These are phyloP conservation scores for Anadara kagoshimensis DNA, from an alignment of 1,140 invertebrate genomes.

Conservation along the genomic window DNA sequence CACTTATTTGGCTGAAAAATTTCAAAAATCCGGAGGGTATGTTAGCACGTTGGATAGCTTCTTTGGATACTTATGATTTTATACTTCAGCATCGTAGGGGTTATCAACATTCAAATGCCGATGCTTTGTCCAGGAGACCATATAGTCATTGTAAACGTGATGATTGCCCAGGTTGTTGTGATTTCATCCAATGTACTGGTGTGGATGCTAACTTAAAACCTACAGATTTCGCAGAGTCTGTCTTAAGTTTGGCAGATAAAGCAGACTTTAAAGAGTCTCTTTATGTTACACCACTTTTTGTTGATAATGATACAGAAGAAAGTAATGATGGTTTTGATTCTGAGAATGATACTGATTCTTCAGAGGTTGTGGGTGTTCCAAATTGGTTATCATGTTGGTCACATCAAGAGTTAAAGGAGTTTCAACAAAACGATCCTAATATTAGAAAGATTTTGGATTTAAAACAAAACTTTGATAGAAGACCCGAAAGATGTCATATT, in stretches of 20 bases:
- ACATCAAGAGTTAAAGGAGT: not conserved
- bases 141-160: not conserved
- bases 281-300: too few species aligned
- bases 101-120: constrained; percentile 8
- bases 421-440: not conserved
- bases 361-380: not conserved
- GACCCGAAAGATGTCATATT: constrained; percentile 1
- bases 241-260: too few species aligned
- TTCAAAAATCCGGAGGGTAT: constrained; percentile 10
- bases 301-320: too few species aligned
- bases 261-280: too few species aligned
- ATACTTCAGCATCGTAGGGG: constrained; percentile 12
- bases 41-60: constrained; percentile 10
- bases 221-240: too few species aligned
- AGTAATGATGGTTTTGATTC: not conserved
- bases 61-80: constrained; percentile 14
- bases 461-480: not conserved
- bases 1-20: constrained; percentile 5
- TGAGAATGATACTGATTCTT: not conserved
- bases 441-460: constrained; percentile 3
- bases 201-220: too few species aligned
- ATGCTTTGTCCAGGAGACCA: not conserved
- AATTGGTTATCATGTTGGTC: constrained; percentile 4
- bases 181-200: not conserved
- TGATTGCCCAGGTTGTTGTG: constrained; percentile 2